These are phyloP conservation scores for Coreoperca whiteheadi DNA, from an alignment of 2,113 vertebrate species.

Conservation along the genomic window DNA sequence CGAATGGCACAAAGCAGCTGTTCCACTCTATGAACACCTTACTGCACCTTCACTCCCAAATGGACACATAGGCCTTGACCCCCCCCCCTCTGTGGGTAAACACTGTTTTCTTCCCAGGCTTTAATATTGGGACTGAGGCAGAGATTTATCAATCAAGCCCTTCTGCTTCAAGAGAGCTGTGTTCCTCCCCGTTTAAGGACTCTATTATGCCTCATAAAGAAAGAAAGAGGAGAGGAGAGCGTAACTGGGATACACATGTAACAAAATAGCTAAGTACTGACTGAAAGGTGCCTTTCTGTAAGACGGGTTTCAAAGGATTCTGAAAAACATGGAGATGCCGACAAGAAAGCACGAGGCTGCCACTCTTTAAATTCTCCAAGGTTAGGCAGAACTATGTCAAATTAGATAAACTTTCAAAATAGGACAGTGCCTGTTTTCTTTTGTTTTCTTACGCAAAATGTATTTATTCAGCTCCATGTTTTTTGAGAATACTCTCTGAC, in stretches of 20 bases:
- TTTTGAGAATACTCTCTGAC: slow-evolving; percentile 23
- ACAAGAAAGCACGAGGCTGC: slow-evolving; percentile 16
- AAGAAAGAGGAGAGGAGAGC: slow-evolving; percentile 35
- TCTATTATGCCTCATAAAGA: slow-evolving; percentile 40
- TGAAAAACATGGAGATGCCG: slow-evolving; percentile 35
- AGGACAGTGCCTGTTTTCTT: background rate
- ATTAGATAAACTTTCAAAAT: slow-evolving; percentile 22
- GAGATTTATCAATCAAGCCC: slow-evolving; percentile 53
- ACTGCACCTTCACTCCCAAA: slow-evolving; percentile 57
- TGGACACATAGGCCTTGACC: slow-evolving; percentile 53
- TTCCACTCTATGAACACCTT: slow-evolving; percentile 55
- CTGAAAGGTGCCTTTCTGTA: slow-evolving; percentile 29
- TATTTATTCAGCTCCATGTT: slow-evolving; percentile 16
- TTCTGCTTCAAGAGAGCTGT: slow-evolving; percentile 38
- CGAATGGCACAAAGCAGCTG: slow-evolving; percentile 58
- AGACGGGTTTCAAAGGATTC: slow-evolving; percentile 33
- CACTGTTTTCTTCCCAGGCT: slow-evolving; percentile 33
- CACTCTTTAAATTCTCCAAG: background rate
- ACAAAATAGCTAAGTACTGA: slow-evolving; percentile 28
- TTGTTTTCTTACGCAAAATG: background rate
- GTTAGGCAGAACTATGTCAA: slow-evolving; percentile 19
- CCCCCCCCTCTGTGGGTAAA: slow-evolving; percentile 36
- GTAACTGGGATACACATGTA: slow-evolving; percentile 20
- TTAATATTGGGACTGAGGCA: slow-evolving; percentile 27
- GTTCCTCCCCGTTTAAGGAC: slow-evolving; percentile 53